Evolutionary conservation across 2,888 invertebrate genomes (phyloP), one percentile per base, ranked within the genome.

Genomic region (Andrena bicolor): DNA sequence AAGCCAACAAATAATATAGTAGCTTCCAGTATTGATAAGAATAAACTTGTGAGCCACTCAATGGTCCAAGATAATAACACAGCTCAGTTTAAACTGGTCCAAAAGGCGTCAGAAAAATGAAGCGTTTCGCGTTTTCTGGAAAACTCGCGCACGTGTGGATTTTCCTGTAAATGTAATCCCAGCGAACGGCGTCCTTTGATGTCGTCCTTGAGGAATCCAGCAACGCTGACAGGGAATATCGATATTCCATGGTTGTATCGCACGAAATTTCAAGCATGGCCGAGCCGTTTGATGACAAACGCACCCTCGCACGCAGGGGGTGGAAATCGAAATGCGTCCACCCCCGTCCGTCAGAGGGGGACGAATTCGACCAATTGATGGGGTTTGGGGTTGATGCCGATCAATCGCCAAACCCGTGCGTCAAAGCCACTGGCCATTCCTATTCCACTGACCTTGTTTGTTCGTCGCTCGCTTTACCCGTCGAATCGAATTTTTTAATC

Each of bases 241-340:
- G 90, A 90, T 90, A 90, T 89, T 89, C 86, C 86, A 72, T 81
- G 83, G 86, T 30, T 86, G 86, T 88, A 88, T 87, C 83, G 83
- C 84, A 86, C 86, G 85, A 88, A 91, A 91, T 91, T 91, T 91
- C 89, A 90, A 90, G 92, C 90, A 88, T 90, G 89, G 90, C 90
- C 90, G 91, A 88, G 77, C 86, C 86, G 87, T 90, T 90, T 91
- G 90, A 92, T 91, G 91, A 89, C 91, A 90, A 88, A 87, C 89
- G 88, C 86, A 88, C 86, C 84, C 89, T 86, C 86, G 77, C 82
- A 85, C 83, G 86, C 85, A 84, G 84, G 83, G 87, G 88, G 88
- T 88, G 88, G 86, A 86, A 88, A 86, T 88, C 85, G 82, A 88
- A 88, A 84, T 87, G 82, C 87, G 85, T 83, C 86, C 87, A 84